Evolutionary conservation across 1,140 invertebrate species (phyloP).

Genomic region (Lordiphosa stackelbergi): DNA sequence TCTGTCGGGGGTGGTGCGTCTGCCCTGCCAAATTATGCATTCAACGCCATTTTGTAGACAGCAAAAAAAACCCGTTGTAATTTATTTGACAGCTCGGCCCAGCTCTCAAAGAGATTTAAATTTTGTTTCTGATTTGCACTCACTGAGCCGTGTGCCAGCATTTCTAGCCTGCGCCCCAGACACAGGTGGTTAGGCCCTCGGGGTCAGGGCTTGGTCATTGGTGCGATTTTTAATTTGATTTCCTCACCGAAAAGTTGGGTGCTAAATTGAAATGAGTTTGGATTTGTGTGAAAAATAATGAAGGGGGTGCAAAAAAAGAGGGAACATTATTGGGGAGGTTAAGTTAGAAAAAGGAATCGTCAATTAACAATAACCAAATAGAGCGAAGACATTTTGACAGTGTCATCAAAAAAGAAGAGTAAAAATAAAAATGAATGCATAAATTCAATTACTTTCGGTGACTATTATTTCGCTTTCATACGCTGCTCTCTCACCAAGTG

Average conservation of each 20-base stretch:
- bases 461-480: conserved; percentile 38
- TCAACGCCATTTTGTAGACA: conserved; percentile 54
- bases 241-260: conserved; percentile 33
- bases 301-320: no score
- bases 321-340: no score
- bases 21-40: conserved; percentile 55
- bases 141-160: conserved; percentile 58
- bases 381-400: neutral
- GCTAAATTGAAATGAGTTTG: conserved; percentile 60
- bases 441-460: conserved; percentile 65
- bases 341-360: no score
- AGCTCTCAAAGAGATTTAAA: conserved; percentile 60
- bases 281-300: conserved; percentile 11
- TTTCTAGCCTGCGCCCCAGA: conserved; percentile 18
- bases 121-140: conserved; percentile 64
- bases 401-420: neutral
- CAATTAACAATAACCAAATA: neutral
- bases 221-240: conserved; percentile 70
- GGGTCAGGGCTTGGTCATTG: conserved; percentile 61
- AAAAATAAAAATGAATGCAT: conserved; percentile 62
- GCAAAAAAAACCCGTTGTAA: conserved; percentile 43
- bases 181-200: conserved; percentile 30
- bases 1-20: neutral
- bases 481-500: conserved; percentile 26
- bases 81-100: conserved; percentile 56